These are phyloP conservation scores for Albula glossodonta DNA, from an alignment of 2,113 vertebrate species.

Conservation along the genomic window DNA sequence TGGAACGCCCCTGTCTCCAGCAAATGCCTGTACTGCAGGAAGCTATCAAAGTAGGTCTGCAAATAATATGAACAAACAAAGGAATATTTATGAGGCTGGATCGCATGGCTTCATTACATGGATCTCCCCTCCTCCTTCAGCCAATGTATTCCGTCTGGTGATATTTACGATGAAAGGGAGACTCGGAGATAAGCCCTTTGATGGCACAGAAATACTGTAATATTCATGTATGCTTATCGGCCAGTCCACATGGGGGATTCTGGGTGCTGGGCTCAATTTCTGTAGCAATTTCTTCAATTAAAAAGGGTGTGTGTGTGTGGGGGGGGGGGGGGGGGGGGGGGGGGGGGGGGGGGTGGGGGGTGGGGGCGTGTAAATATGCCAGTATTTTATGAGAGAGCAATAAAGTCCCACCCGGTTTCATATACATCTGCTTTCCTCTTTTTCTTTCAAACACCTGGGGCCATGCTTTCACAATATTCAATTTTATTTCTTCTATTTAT, in stretches of 20 bases:
- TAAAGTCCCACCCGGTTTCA: neutral
- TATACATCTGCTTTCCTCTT: neutral
- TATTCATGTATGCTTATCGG: neutral
- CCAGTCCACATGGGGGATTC: neutral
- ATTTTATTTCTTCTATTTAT: neutral
- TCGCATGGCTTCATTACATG: neutral
- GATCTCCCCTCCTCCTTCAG: neutral
- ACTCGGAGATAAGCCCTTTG: neutral
- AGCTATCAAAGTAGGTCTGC: neutral
- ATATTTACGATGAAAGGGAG: neutral
- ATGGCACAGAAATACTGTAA: neutral
- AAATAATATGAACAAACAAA: neutral
- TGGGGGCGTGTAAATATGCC: neutral
- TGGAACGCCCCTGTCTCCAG: neutral
- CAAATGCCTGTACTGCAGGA: too few species aligned
- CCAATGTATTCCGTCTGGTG: constrained; percentile 3
- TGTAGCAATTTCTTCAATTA: neutral
- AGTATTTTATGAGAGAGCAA: neutral
- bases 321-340: too few species aligned
- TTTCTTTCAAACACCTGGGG: neutral
- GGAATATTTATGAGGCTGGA: neutral
- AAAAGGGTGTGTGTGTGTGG: neutral
- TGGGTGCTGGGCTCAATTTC: neutral
- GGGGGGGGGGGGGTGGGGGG: too few species aligned
- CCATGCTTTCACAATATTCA: neutral